These are phyloP conservation scores for Lithobates pipiens DNA, from an alignment of 2,797 vertebrate species.

Conservation along the genomic window DNA sequence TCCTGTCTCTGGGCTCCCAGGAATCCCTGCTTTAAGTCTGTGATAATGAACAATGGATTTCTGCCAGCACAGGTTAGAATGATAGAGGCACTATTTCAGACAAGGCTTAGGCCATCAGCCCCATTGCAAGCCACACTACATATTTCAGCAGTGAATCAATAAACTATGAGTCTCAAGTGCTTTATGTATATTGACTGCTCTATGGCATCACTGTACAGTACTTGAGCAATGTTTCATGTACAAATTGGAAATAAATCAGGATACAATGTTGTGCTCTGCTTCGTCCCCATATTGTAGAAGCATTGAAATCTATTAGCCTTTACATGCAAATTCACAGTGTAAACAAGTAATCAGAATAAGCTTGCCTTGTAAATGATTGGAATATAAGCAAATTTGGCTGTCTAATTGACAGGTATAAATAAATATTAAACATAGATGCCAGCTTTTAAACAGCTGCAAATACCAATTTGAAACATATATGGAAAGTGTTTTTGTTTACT, in stretches of 20 bases:
- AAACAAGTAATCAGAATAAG: neutral
- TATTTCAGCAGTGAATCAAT: slow-evolving; percentile 49
- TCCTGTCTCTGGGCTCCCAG: slow-evolving; percentile 28
- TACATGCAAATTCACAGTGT: neutral
- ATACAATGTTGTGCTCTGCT: slow-evolving; percentile 4
- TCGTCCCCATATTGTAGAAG: neutral
- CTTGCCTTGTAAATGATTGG: neutral
- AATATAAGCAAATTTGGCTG: neutral
- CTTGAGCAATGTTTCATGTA: slow-evolving; percentile 46
- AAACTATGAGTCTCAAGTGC: slow-evolving; percentile 44
- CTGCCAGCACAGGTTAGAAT: slow-evolving; percentile 47
- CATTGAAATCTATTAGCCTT: slow-evolving; percentile 1
- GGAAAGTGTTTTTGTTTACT: neutral
- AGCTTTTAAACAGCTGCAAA: neutral
- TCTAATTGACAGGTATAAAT: neutral
- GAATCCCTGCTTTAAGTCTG: slow-evolving; percentile 22
- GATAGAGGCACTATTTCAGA: slow-evolving; percentile 51
- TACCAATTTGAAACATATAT: neutral
- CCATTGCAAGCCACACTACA: slow-evolving; percentile 22
- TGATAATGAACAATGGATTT: slow-evolving; percentile 56
- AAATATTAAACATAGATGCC: neutral
- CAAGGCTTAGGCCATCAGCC: slow-evolving; percentile 20
- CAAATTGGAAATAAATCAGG: slow-evolving; percentile 56
- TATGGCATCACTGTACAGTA: slow-evolving; percentile 8
- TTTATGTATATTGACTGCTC: slow-evolving; percentile 50